These are phyloP conservation scores for Himantopus leucocephalus DNA, from an alignment of 2,113 vertebrate genomes.

Conservation along the genomic window DNA sequence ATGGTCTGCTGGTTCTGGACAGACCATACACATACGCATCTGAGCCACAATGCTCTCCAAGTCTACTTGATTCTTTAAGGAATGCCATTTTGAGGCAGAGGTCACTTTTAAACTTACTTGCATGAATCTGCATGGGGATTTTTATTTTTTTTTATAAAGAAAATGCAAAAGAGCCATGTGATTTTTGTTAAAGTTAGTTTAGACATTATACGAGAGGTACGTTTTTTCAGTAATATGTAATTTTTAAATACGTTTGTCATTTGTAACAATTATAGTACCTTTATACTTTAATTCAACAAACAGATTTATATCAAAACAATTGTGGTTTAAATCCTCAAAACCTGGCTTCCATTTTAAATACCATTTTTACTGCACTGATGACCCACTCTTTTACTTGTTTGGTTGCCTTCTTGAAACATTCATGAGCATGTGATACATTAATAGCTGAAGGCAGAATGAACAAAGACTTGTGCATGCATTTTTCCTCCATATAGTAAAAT, in stretches of 20 bases:
- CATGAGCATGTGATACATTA: neutral
- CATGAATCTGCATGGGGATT: neutral
- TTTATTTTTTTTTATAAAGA: neutral
- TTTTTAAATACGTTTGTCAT: neutral
- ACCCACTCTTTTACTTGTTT: neutral
- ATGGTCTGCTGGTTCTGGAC: neutral
- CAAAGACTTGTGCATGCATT: neutral
- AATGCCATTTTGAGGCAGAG: neutral
- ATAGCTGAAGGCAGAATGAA: neutral
- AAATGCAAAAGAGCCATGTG: neutral
- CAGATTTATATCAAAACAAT: neutral
- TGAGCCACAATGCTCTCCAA: rapidly evolving
- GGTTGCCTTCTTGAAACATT: neutral
- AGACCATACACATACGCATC: neutral
- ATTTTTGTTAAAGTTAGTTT: neutral
- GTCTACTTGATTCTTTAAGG: neutral
- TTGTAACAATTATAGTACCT: neutral
- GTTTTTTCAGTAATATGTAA: neutral
- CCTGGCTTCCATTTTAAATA: neutral
- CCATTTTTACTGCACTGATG: neutral
- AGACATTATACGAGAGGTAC: rapidly evolving
- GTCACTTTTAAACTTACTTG: neutral
- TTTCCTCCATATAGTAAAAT: neutral
- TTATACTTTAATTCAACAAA: neutral
- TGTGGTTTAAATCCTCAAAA: neutral